phyloP scores from a whole-genome alignment of 2,888 invertebrate species.

The Lochmaea crataegi region DNA sequence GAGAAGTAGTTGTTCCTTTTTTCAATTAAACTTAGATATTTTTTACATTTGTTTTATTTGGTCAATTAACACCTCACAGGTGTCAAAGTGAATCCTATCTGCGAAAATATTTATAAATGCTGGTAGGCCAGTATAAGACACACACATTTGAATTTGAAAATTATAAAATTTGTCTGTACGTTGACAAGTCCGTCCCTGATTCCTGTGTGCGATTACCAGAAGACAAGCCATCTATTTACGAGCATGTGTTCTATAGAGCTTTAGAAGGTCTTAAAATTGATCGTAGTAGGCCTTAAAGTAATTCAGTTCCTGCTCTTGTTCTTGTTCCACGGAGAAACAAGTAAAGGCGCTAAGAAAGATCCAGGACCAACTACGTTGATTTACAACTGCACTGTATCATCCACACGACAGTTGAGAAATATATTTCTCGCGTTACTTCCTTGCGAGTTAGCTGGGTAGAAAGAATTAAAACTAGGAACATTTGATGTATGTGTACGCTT shows the following conservation, averaged over 20 bases:
- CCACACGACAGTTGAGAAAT: slow-evolving; percentile 55
- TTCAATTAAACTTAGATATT: no score
- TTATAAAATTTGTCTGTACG: neutral
- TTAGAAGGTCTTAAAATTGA: slow-evolving; percentile 40
- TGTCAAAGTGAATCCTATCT: no score
- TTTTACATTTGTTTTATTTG: no score
- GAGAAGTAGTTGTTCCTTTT: no score
- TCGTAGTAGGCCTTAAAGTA: slow-evolving; percentile 37
- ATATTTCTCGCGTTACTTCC: slow-evolving; percentile 38
- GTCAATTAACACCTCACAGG: no score
- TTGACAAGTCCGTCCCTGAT: neutral
- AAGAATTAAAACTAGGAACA: slow-evolving; percentile 21
- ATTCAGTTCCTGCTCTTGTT: slow-evolving; percentile 41
- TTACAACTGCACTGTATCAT: slow-evolving; percentile 59
- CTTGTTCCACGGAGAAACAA: slow-evolving; percentile 32
- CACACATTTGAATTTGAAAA: neutral
- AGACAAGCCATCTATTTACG: slow-evolving; percentile 28
- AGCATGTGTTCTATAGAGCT: slow-evolving; percentile 34
- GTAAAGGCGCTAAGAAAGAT: slow-evolving; percentile 43
- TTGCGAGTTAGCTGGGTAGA: slow-evolving; percentile 34
- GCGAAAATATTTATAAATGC: no score
- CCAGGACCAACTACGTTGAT: slow-evolving; percentile 52
- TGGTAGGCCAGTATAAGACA: no score
- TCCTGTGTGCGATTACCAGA: slow-evolving; percentile 9
- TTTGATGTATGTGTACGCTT: neutral